Evolutionary conservation across 2,797 vertebrate species (phyloP).

Genomic region (Brachyalestes nurse): DNA sequence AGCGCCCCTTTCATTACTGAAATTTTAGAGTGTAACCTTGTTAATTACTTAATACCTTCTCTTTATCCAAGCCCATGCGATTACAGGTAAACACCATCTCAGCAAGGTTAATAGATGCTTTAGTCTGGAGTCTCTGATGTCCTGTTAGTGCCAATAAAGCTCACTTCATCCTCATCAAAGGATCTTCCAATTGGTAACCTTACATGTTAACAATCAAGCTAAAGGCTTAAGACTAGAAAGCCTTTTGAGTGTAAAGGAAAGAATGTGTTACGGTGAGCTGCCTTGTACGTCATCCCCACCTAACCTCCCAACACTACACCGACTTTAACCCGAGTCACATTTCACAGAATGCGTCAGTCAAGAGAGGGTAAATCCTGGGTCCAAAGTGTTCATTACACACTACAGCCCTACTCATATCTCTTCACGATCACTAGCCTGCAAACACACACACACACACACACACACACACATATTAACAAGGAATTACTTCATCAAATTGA

Average conservation of each 20-base stretch:
- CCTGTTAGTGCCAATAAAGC: neutral
- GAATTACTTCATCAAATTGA: too few species aligned
- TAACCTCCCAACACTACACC: neutral
- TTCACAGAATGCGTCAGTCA: constrained; percentile 19
- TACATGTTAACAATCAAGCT: neutral
- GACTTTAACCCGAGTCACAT: constrained; percentile 16
- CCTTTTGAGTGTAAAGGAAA: neutral
- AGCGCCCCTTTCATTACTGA: constrained; percentile 1
- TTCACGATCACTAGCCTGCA: neutral
- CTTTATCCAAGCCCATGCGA: neutral
- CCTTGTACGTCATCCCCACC: constrained; percentile 2
- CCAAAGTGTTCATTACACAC: constrained; percentile 22
- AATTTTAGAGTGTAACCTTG: constrained; percentile 6
- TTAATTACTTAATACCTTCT: constrained; percentile 31
- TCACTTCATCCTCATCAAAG: neutral
- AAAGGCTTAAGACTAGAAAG: neutral
- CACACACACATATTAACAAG: too few species aligned
- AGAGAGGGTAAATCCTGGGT: constrained; percentile 5
- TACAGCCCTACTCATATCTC: constrained; percentile 13
- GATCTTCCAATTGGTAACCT: neutral
- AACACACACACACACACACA: neutral
- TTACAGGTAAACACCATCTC: neutral
- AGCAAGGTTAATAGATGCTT: neutral
- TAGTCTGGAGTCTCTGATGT: neutral
- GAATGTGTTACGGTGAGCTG: neutral